Conservation (phyloP, 2,888 invertebrate species). For the Ophion ventricosus region DNA sequence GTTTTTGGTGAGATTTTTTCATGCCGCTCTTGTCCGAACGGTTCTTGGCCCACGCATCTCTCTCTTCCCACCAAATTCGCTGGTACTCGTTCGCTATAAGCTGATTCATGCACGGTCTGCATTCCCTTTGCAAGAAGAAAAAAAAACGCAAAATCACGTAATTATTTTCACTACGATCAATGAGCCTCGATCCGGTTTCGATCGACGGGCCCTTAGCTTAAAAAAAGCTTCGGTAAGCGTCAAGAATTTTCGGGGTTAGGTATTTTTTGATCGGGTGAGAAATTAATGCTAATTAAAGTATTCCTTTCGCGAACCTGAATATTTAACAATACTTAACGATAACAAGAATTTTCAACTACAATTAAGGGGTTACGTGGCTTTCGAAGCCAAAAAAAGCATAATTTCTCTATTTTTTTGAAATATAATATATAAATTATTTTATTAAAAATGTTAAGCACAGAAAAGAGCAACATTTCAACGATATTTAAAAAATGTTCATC, state of each 20-base stretch:
- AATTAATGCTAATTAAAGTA: no score
- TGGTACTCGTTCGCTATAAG: slow-evolving; percentile 76
- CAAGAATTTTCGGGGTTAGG: background rate
- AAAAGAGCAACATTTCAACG: no score
- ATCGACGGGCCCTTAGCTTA: background rate
- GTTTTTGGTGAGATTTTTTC: slow-evolving; percentile 34
- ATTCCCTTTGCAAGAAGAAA: slow-evolving; percentile 66
- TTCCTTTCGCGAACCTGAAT: no score
- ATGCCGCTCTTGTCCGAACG: slow-evolving; percentile 26
- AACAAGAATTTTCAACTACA: no score
- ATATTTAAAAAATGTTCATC: no score
- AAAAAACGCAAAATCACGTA: background rate
- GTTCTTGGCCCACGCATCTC: slow-evolving; percentile 69
- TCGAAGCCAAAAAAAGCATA: no score
- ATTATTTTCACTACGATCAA: background rate
- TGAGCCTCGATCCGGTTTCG: background rate
- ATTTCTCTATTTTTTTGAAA: no score
- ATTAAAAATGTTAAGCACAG: no score
- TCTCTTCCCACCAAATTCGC: slow-evolving; percentile 74
- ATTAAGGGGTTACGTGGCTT: no score
- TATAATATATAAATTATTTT: no score
- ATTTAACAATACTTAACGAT: no score
- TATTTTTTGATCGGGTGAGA: background rate
- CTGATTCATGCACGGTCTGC: slow-evolving; percentile 71
- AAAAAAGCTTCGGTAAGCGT: background rate